Percentiles rank a stretch among this genome's conserved stretches.
These are phyloP conservation scores for Megaptera novaeangliae DNA, from an alignment of 2,113 vertebrate species.

Conservation along the genomic window DNA sequence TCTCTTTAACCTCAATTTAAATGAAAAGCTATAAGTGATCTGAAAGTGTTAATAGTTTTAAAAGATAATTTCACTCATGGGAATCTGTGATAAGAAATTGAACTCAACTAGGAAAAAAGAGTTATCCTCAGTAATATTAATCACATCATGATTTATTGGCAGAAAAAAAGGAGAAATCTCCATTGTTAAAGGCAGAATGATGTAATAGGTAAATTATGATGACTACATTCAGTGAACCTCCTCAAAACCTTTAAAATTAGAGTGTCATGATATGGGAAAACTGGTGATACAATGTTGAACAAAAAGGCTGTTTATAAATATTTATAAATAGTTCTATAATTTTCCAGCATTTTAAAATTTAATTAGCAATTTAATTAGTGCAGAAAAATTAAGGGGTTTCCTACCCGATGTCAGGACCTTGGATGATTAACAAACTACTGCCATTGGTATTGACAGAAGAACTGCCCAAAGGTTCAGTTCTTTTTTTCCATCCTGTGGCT, in stretches of 20 bases:
- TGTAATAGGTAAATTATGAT: background rate
- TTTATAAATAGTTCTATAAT: background rate
- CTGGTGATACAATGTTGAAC: background rate
- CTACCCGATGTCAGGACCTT: background rate
- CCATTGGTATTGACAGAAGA: background rate
- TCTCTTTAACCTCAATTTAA: conserved; percentile 27
- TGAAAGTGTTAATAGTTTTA: background rate
- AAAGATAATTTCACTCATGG: background rate
- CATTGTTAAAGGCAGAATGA: background rate
- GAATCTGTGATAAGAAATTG: background rate
- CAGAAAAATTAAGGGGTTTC: background rate
- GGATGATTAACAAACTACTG: background rate
- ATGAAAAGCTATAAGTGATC: conserved; percentile 15
- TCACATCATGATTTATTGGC: background rate
- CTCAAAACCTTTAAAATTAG: background rate
- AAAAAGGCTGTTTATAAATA: background rate
- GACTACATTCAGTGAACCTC: background rate
- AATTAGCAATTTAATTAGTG: background rate
- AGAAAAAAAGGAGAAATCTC: background rate
- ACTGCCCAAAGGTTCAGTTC: background rate
- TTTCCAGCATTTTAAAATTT: background rate
- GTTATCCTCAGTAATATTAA: background rate
- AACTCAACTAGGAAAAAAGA: background rate
- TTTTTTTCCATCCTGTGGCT: background rate
- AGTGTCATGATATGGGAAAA: background rate